A percentile compares a stretch with the other conserved stretches of the same genome.
Conservation (phyloP, 2,113 vertebrate species). For the Nestor notabilis region DNA sequence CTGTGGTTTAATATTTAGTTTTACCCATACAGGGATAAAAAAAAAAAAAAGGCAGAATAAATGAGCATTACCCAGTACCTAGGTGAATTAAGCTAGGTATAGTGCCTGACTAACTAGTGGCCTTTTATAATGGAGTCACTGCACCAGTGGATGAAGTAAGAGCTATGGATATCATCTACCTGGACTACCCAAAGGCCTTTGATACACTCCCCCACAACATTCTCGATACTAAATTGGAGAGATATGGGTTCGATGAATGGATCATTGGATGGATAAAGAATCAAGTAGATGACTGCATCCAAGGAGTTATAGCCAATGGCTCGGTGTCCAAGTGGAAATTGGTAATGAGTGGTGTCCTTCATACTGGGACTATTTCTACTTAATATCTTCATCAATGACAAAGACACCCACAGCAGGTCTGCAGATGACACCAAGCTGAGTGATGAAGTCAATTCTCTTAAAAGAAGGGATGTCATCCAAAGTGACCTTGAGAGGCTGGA, state of each 20-base stretch:
- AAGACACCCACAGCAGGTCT: not conserved
- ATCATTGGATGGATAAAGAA: not conserved
- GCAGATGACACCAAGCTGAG: not conserved
- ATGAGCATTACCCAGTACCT: not conserved
- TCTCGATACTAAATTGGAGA: not conserved
- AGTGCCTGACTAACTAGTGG: not conserved
- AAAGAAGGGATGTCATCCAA: not conserved
- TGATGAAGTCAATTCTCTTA: not conserved
- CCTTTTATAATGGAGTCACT: not conserved
- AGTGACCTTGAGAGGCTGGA: not conserved
- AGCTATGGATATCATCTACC: not conserved
- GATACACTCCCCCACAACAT: not conserved
- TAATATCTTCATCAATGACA: not conserved
- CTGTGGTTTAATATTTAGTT: not conserved
- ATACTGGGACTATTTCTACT: not conserved
- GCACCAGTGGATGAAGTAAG: not conserved
- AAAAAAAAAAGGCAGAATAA: not conserved
- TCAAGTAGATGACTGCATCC: fast-evolving
- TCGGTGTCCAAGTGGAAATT: not conserved
- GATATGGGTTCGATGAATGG: not conserved
- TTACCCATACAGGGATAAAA: not conserved
- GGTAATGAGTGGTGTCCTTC: not conserved
- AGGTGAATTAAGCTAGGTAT: not conserved
- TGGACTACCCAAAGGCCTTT: not conserved
- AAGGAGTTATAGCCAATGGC: not conserved